Evolutionary conservation across 23 tunicate species (phyloP), one percentile per base, ranked within the genome.

Genomic region (Trididemnum nubilum): DNA sequence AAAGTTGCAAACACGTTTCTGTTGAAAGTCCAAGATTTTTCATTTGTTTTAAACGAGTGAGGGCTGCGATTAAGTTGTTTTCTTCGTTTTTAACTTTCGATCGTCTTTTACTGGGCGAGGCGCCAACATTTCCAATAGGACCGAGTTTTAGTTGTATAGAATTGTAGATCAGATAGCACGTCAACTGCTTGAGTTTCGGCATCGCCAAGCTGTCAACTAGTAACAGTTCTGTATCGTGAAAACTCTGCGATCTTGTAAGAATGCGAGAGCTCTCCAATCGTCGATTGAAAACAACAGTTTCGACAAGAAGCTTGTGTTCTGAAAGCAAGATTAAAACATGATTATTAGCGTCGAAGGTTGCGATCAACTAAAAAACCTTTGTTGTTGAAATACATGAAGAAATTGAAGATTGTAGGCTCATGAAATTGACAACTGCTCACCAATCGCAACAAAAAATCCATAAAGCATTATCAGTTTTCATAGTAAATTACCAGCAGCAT

Each of bases 101-200:
- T 5, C 67, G 36, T 77, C 67, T 29, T 33, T 77, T 77, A 15
- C 36, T 73, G 9, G 79, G 79, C 5, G 79, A 73, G 3, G 81
- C 66, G 29, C 2, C 7, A 7, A 37, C 18, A 2, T 22, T 37
- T 3, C 36, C 22, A 23, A 9, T 44, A 9, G 60, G 26, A 52
- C 37, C 39, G 19, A 29, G 25, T 4, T 28, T 66, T 25, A 77
- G 37, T 26, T 35, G 51, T 1, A 77, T 33, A 22, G 65, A 29
- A 33, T 77, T 77, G 29, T 57, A 77, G 23, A 77, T 39, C 21
- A 77, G 81, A 77, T 77, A 77, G 67, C 67, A 51, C 5, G 81
- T 67, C 22, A 77, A 38, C 25, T 54, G 65, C 5, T 52, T 33
- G 23, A 77, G 29, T 9, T 77, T 57, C 9, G 67, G 51, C 9